Conservation (phyloP, 2,797 vertebrate species). For the Petrocephalus schoutedeni region DNA sequence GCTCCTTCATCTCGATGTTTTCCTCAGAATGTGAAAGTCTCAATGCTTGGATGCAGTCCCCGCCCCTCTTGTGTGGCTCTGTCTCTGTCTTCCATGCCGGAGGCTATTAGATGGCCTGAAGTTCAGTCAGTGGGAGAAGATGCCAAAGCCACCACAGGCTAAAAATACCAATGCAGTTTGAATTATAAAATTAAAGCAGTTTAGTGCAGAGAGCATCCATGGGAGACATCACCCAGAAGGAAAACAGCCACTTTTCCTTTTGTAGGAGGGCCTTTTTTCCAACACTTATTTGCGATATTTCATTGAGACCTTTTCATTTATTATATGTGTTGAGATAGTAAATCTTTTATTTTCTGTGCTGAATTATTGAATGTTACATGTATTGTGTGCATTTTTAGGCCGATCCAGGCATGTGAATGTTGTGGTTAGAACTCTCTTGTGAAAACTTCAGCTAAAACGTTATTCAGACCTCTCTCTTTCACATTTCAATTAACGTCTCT, state of each 20-base stretch:
- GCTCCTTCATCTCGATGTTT: background rate
- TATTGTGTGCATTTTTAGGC: background rate
- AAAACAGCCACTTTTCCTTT: background rate
- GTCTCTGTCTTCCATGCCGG: background rate
- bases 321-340: background rate
- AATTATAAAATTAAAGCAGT: background rate
- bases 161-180: background rate
- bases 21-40: background rate
- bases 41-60: background rate
- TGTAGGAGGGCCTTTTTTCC: background rate
- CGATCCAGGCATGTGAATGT: background rate
- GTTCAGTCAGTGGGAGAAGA: background rate
- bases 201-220: background rate
- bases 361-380: background rate
- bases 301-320: background rate
- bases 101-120: background rate
- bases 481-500: background rate
- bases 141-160: background rate
- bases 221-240: background rate
- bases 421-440: background rate
- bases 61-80: background rate
- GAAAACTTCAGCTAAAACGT: background rate
- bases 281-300: background rate
- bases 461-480: background rate
- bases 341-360: background rate